Conservation (phyloP, 2,888 invertebrate species). For the Aleiodes alternator region DNA sequence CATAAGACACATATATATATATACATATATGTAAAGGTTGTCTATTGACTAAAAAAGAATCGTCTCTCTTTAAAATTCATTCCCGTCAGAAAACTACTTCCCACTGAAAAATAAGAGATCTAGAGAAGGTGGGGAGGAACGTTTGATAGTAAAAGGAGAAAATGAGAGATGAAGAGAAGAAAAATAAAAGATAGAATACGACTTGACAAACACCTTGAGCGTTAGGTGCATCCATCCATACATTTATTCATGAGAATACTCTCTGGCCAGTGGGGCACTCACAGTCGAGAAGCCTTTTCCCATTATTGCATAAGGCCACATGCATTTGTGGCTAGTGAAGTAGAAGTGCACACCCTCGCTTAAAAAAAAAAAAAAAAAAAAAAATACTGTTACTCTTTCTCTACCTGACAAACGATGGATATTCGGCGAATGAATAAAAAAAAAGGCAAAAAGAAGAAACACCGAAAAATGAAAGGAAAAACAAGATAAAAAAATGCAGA, state of each 20-base stretch:
- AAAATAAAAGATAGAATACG: conserved; percentile 62
- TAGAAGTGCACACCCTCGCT: conserved; percentile 60
- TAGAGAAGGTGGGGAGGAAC: neutral
- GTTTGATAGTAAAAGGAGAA: conserved; percentile 8
- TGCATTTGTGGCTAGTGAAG: conserved; percentile 61
- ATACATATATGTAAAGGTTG: too few relatives aligned
- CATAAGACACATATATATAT: too few relatives aligned
- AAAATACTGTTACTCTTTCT: conserved; percentile 21
- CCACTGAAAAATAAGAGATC: neutral
- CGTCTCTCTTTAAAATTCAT: too few relatives aligned
- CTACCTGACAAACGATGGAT: conserved; percentile 25
- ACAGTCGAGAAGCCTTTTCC: conserved; percentile 59
- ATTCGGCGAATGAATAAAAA: neutral
- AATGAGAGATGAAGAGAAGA: neutral
- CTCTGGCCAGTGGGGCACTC: conserved; percentile 37
- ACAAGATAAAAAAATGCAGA: neutral
- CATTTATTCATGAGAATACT: conserved; percentile 66
- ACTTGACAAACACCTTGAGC: conserved; percentile 68
- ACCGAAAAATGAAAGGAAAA: too few relatives aligned
- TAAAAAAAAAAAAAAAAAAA: conserved; percentile 49
- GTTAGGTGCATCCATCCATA: conserved; percentile 65
- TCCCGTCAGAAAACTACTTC: neutral
- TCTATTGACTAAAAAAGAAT: too few relatives aligned
- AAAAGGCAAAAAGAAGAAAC: neutral
- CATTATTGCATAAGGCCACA: conserved; percentile 67